Evolutionary conservation across 2,797 vertebrate species (phyloP).

Genomic region (Otus scops): DNA sequence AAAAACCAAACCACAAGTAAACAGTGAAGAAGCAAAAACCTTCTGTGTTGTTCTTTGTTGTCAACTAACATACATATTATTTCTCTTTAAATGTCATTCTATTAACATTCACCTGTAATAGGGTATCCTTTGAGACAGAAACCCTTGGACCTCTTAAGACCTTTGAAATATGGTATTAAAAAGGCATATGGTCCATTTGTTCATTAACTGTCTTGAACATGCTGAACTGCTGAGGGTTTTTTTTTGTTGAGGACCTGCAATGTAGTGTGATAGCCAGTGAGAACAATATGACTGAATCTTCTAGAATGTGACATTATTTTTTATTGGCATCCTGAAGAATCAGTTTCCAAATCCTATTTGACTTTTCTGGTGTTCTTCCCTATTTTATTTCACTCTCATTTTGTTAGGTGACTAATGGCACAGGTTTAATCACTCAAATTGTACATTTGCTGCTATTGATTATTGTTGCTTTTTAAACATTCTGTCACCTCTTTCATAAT

Average conservation of each 20-base stretch:
- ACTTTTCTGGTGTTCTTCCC: not conserved
- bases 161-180: not conserved
- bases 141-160: not conserved
- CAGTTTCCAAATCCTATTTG: not conserved
- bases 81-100: not conserved
- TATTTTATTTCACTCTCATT: not conserved
- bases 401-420: not conserved
- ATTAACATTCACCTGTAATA: not conserved
- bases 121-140: not conserved
- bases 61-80: not conserved
- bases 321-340: not conserved
- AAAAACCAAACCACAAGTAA: not conserved
- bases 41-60: not conserved
- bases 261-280: not conserved
- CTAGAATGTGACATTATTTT: not conserved
- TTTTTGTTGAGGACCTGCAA: not conserved
- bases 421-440: not conserved
- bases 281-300: not conserved
- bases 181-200: not conserved
- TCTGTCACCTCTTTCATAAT: constrained; percentile 9
- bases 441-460: not conserved
- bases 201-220: not conserved
- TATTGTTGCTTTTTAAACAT: constrained; percentile 1
- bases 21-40: not conserved
- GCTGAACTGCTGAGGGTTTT: not conserved